Conservation (phyloP, 2,113 vertebrate genomes). For the Cyanocitta stelleri region DNA sequence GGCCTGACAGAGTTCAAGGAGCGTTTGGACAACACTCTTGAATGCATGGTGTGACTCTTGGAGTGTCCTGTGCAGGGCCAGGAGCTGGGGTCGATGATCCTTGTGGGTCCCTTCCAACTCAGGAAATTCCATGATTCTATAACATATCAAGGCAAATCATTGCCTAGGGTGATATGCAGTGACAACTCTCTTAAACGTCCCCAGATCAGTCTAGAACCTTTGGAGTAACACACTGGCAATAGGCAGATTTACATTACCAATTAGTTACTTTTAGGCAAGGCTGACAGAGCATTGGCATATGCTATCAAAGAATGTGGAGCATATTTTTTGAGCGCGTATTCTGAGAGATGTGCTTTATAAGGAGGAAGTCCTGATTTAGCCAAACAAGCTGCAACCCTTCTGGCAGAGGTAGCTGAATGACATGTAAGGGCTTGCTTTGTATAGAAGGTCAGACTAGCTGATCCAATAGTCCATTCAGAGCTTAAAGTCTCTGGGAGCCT, state of each 20-base stretch:
- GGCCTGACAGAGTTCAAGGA: background rate
- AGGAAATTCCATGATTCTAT: background rate
- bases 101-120: background rate
- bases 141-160: background rate
- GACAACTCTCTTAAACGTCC: background rate
- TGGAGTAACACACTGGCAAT: background rate
- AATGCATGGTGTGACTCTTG: too few relatives aligned
- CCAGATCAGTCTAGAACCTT: background rate
- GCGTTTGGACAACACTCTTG: background rate
- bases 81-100: background rate
- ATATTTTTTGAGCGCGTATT: background rate
- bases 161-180: too few relatives aligned
- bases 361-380: background rate
- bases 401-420: slow-evolving; percentile 6
- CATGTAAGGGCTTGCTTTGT: background rate
- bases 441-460: background rate
- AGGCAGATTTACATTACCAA: accelerated
- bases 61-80: background rate
- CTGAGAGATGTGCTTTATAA: background rate
- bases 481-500: slow-evolving; percentile 28
- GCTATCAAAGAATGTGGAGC: background rate
- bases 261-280: background rate
- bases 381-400: background rate
- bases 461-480: slow-evolving; percentile 49
- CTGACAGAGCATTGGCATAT: background rate